Percentiles rank a stretch among this genome's conserved stretches.
These are phyloP conservation scores for Alexandromys fortis DNA, from an alignment of 2,113 vertebrate genomes.

Conservation along the genomic window DNA sequence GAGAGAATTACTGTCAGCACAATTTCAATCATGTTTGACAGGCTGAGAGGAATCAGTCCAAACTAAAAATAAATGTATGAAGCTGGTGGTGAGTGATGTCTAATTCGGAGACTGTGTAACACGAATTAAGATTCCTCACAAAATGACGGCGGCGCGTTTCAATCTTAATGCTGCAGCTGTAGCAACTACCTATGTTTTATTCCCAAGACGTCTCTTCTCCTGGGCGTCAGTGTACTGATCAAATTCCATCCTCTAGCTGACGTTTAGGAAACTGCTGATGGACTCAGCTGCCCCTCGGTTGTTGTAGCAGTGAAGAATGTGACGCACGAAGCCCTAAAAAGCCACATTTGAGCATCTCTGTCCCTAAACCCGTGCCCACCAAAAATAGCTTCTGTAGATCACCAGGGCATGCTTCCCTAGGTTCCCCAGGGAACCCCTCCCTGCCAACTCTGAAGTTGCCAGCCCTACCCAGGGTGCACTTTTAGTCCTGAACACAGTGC, in stretches of 20 bases:
- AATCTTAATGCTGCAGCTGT: slow-evolving; percentile 57
- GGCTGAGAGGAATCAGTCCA: slow-evolving; percentile 52
- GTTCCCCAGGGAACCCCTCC: neutral
- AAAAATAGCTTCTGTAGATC: slow-evolving; percentile 60
- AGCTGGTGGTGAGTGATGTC: slow-evolving; percentile 51
- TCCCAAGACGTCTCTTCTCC: slow-evolving; percentile 14
- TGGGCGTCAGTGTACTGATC: slow-evolving; percentile 37
- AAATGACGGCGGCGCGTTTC: slow-evolving; percentile 39
- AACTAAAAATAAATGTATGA: slow-evolving; percentile 71
- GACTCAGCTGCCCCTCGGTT: neutral
- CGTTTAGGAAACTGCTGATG: slow-evolving; percentile 52
- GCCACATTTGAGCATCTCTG: slow-evolving; percentile 21
- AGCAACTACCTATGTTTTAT: slow-evolving; percentile 56
- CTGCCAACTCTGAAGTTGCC: slow-evolving; percentile 46
- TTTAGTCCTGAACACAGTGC: slow-evolving; percentile 53
- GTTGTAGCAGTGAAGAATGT: slow-evolving; percentile 39
- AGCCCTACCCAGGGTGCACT: slow-evolving; percentile 17
- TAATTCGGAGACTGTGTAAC: slow-evolving; percentile 56
- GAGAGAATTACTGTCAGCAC: slow-evolving; percentile 59
- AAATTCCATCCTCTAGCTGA: slow-evolving; percentile 22
- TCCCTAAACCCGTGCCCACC: slow-evolving; percentile 20
- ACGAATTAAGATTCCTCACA: slow-evolving; percentile 55
- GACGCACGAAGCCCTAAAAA: neutral
- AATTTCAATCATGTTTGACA: slow-evolving; percentile 69
- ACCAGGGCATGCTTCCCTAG: neutral